These are phyloP conservation scores for Antechinus stuartii DNA, from an alignment of 2,113 vertebrate genomes.

Conservation along the genomic window DNA sequence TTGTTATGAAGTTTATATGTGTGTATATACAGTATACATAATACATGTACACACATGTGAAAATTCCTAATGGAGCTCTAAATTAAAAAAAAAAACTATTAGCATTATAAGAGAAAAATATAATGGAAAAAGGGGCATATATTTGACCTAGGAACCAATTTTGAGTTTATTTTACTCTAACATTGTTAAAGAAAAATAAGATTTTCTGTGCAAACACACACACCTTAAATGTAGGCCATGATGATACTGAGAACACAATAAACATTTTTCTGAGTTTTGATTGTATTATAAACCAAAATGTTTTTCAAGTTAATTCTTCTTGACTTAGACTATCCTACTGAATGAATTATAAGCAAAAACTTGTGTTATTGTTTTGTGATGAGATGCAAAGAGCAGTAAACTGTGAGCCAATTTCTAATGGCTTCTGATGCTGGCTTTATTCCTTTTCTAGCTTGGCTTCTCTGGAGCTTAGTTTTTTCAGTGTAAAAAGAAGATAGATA, in stretches of 20 bases:
- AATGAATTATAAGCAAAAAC: neutral
- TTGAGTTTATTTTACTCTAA: constrained; percentile 34
- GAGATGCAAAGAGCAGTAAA: neutral
- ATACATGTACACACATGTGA: neutral
- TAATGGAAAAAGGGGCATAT: neutral
- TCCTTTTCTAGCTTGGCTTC: neutral
- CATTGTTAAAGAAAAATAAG: constrained; percentile 37
- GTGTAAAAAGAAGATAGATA: neutral
- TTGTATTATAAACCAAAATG: neutral
- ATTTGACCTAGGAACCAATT: constrained; percentile 22
- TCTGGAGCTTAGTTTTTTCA: neutral
- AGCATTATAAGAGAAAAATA: constrained; percentile 5
- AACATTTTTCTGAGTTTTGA: neutral
- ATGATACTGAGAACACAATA: neutral
- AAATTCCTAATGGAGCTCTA: constrained; percentile 40
- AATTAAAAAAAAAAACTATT: constrained; percentile 25
- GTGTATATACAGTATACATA: neutral
- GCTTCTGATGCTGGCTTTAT: neutral
- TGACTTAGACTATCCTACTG: neutral
- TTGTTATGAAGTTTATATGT: neutral
- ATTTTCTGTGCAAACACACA: neutral
- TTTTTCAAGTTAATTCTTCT: neutral
- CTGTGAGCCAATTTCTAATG: neutral
- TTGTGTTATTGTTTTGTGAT: neutral
- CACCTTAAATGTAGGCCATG: neutral